Base-by-base conservation (phyloP, 2,888 invertebrate genomes). In the Acleris laterana region DNA sequence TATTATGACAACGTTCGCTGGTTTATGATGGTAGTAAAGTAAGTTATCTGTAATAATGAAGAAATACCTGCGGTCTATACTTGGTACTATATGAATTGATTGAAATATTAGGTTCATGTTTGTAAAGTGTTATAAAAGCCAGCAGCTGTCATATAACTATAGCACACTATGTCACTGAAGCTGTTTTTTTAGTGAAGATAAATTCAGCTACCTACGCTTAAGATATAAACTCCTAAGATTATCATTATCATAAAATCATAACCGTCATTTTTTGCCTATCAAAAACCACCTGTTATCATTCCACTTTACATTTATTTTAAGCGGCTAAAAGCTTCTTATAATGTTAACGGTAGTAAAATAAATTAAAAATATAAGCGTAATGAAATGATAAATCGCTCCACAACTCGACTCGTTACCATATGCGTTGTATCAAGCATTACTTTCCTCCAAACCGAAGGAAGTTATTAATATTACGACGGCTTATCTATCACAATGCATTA, bases 401-500 rank as follows among this genome's bases (percentile, higher is more conserved):
- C n/a, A 46, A 46, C 17, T 46, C 46, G 7, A 7, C 46, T 46
- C n/a, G 7, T 25, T 53, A 25, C 53, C 64, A 60, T 53, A 55
- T 49, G 59, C 49, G 53, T 19, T 9, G 17, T 25, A 48, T 52
- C 46, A 50, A 44, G 42, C 22, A 52, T 51, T 59, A 63, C 51
- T 63, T 61, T 61, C 65, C 60, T 56, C 38, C 57, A 62, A 62
- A 65, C 55, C 50, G 65, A 46, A 63, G 63, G 68, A 62, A 59
- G 63, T 46, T 58, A 62, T 63, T 68, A 59, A 62, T 65, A 70
- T 71, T 69, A 50, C 68, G 67, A 73, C 78, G 71, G 61, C 76
- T 79, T 78, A 80, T 77, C 82, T 80, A 80, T 79, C 60, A 82
- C 80, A 84, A 85, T 84, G 81, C 81, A 84, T 86, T 80, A 81